phyloP scores from a whole-genome alignment of 2,888 invertebrate genomes.

The Colostygia pectinataria region DNA sequence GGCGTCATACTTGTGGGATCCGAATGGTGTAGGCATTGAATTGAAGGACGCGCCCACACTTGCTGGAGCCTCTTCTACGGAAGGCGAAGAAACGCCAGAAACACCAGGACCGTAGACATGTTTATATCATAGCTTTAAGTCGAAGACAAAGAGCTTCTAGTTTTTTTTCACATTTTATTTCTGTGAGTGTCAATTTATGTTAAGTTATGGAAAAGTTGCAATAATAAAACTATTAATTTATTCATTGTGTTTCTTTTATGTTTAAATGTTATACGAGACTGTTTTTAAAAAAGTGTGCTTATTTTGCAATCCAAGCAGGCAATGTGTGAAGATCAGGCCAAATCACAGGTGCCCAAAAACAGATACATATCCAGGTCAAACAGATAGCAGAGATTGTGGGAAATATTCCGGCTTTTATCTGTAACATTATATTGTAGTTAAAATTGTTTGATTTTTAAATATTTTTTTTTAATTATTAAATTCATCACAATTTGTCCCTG shows the following conservation, averaged over 20 bases:
- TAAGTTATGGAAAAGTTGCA: too few relatives aligned
- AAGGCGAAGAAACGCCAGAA: too few relatives aligned
- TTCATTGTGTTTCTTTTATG: too few relatives aligned
- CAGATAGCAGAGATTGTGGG: constrained; percentile 53
- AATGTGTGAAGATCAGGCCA: constrained; percentile 52
- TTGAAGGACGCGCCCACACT: neutral
- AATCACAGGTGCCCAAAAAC: constrained; percentile 59
- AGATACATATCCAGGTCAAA: constrained; percentile 50
- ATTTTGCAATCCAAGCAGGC: constrained; percentile 12
- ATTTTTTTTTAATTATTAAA: too few relatives aligned
- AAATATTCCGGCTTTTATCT: constrained; percentile 59
- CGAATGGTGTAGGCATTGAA: neutral
- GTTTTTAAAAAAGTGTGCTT: neutral
- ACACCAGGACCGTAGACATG: too few relatives aligned
- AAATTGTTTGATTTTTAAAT: neutral
- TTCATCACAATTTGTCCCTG: too few relatives aligned
- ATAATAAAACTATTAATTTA: too few relatives aligned
- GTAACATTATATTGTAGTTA: constrained; percentile 31
- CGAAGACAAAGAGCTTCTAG: too few relatives aligned
- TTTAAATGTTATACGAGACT: neutral
- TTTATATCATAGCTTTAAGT: too few relatives aligned
- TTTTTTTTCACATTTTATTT: too few relatives aligned
- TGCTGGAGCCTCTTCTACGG: neutral
- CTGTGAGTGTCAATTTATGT: too few relatives aligned
- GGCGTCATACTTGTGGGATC: constrained; percentile 35